Conservation (phyloP, 2,113 vertebrate species). For the Petrocephalus microphthalmus region DNA sequence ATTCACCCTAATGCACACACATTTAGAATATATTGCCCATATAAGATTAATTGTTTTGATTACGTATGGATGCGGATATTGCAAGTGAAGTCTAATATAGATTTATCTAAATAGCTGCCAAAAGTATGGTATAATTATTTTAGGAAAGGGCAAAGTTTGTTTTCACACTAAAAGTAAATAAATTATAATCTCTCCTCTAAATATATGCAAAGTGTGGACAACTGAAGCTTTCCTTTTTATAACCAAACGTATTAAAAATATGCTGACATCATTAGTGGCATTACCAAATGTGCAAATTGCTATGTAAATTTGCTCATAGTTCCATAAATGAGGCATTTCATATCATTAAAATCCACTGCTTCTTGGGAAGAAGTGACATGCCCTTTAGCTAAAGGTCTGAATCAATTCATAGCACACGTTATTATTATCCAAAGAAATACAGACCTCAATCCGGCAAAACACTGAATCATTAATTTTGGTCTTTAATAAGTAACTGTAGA, state of each 20-base stretch:
- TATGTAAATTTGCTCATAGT: not conserved
- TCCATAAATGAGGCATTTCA: not conserved
- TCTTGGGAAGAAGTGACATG: not conserved
- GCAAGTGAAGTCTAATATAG: not conserved
- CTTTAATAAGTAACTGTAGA: not conserved
- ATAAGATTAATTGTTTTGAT: not conserved
- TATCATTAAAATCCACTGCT: not conserved
- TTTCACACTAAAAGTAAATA: not conserved
- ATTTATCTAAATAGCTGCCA: not conserved
- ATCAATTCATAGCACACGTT: not conserved
- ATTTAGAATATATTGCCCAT: not conserved
- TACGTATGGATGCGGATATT: not conserved
- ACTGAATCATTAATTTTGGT: not conserved
- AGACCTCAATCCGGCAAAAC: not conserved
- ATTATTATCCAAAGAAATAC: not conserved
- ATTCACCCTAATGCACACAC: not conserved
- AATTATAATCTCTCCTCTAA: not conserved
- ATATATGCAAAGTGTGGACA: not conserved
- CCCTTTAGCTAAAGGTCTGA: not conserved
- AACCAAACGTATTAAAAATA: not conserved
- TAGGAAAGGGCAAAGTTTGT: not conserved
- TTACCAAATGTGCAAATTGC: not conserved
- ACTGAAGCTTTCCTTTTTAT: not conserved
- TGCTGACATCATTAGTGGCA: not conserved
- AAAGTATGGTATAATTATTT: not conserved